Percentiles rank a stretch among this genome's conserved stretches.
phyloP scores from a whole-genome alignment of 2,113 vertebrate species.

The Malurus cyaneus region DNA sequence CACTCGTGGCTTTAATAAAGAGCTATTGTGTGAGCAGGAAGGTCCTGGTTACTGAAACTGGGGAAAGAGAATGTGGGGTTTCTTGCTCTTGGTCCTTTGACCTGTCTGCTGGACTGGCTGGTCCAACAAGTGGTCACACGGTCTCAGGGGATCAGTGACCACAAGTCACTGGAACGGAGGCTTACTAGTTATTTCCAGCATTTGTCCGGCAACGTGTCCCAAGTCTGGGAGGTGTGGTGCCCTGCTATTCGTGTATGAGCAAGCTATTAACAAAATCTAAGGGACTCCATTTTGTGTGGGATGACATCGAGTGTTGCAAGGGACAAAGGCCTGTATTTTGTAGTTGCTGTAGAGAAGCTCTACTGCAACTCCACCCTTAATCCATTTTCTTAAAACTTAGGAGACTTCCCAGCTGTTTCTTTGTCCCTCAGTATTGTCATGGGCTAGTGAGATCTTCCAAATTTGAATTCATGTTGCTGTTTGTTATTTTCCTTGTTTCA shows the following conservation, averaged over 20 bases:
- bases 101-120: background rate
- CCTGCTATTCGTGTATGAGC: background rate
- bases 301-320: background rate
- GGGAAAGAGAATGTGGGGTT: background rate
- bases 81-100: background rate
- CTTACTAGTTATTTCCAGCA: background rate
- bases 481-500: background rate
- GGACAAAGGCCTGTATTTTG: background rate
- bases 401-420: background rate
- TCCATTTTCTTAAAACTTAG: background rate
- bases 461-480: background rate
- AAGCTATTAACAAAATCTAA: background rate
- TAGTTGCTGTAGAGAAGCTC: background rate
- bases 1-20: conserved; percentile 60
- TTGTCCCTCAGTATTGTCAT: background rate
- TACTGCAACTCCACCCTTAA: background rate
- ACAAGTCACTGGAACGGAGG: rapidly evolving
- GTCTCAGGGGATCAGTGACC: background rate
- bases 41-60: background rate
- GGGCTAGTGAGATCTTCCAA: background rate
- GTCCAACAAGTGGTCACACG: background rate
- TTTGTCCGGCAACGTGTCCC: rapidly evolving
- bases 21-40: conserved; percentile 21
- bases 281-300: background rate
- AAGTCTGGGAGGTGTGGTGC: background rate